Base-by-base conservation (phyloP, 2,888 invertebrate genomes). In the Leptura quadrifasciata region DNA sequence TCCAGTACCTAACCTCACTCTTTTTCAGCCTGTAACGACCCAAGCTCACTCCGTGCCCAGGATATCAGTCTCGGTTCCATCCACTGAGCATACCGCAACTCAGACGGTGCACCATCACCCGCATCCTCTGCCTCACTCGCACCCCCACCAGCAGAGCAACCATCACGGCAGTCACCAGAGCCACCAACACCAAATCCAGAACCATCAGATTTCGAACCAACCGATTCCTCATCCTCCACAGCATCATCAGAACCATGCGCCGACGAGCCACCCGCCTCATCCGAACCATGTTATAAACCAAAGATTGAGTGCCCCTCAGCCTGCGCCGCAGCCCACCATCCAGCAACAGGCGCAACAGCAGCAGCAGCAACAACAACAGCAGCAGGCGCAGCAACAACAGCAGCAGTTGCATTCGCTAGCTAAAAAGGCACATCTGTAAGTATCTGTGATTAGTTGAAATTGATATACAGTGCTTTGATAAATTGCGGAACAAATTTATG, bases 391-490 rank as follows among this genome's bases (percentile, higher is more conserved):
- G 52, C 65, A 76, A 20, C 82, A 80, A 24, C 80, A 81, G 24
- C 83, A 82, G 39, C 83, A 84, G 72, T 80, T 81, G 18, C 83
- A 85, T 69, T 84, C 85, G 31, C 80, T 87, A 54, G 86, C 88
- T 6, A 87, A 88, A 72, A 89, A 89, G 81, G 87, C 88, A 12
- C 89, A 89, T 79, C 80, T 89, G 88, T 89, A 85, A 87, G 88
- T 88, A 12, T 18, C n/a, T 35, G 15, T 35, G 27, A 4, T 31
- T 31, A 31, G 8, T 2, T 61, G 27, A 27, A 61, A n/a, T 27
- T 15, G n/a, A 27, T 21, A 2, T 15, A 47, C 2, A 47, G 12
- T 47, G 9, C 24, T 24, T 24, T 47, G 47, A 2, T 12, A n/a
- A 15, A 47, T 4, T n/a, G 9, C n/a, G n/a, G n/a, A n/a, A n/a